These are phyloP conservation scores for Polylopha cassiicola DNA, from an alignment of 2,888 invertebrate species.

Conservation along the genomic window DNA sequence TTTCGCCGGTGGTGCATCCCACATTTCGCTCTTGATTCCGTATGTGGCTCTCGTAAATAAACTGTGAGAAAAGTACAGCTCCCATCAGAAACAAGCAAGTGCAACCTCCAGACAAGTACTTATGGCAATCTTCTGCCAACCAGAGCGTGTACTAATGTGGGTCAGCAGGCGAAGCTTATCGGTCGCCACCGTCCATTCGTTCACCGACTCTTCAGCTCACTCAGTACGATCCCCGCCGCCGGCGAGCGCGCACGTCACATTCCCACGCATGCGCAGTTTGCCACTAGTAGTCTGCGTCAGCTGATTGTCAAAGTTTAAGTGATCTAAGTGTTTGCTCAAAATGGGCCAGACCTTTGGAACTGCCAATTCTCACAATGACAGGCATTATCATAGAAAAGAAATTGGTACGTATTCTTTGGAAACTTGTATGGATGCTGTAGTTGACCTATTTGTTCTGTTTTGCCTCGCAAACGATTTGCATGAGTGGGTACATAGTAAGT, in stretches of 20 bases:
- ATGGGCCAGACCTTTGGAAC: slow-evolving; percentile 75
- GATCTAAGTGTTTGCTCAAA: slow-evolving; percentile 28
- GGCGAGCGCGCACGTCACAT: slow-evolving; percentile 27
- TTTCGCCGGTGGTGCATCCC: too few species aligned
- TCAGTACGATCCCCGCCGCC: slow-evolving; percentile 10
- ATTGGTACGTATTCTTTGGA: slow-evolving; percentile 50
- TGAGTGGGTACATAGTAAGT: slow-evolving; percentile 2
- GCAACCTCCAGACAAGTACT: slow-evolving; percentile 2
- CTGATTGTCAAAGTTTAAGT: slow-evolving; percentile 38
- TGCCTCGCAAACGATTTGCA: background rate
- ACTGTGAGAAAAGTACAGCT: too few species aligned
- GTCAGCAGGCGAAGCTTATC: slow-evolving; percentile 31
- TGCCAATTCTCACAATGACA: slow-evolving; percentile 61
- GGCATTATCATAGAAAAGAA: slow-evolving; percentile 68
- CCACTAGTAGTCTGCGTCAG: slow-evolving; percentile 41
- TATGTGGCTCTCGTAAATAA: too few species aligned
- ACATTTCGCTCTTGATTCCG: too few species aligned
- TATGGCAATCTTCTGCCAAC: slow-evolving; percentile 23
- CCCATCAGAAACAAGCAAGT: too few species aligned
- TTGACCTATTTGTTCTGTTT: background rate
- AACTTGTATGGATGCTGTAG: background rate
- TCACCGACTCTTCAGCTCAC: slow-evolving; percentile 12
- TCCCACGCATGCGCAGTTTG: slow-evolving; percentile 55
- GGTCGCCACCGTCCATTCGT: slow-evolving; percentile 22
- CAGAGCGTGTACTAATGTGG: slow-evolving; percentile 28